Conservation (phyloP, 2,797 vertebrate species). For the Tangara arthus region DNA sequence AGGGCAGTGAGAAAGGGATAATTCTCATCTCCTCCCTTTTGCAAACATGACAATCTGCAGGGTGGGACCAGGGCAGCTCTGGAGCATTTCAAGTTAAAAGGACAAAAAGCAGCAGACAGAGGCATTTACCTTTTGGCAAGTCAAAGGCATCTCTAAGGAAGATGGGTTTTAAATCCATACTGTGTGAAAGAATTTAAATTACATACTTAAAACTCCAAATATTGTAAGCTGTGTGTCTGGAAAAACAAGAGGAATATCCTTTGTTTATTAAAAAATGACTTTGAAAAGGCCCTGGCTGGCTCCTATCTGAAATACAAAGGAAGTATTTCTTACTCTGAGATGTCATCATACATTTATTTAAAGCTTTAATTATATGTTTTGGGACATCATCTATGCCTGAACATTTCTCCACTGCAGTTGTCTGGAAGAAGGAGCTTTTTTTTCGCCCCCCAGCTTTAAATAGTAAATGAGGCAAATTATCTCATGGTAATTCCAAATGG, state of each 20-base stretch:
- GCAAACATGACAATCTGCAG: background rate
- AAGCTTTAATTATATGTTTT: slow-evolving; percentile 50
- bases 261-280: background rate
- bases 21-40: background rate
- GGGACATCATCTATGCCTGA: background rate
- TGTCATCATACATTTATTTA: slow-evolving; percentile 44
- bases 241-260: background rate
- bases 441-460: background rate
- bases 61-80: background rate
- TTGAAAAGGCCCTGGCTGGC: background rate
- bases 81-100: background rate
- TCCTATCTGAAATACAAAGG: background rate
- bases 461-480: slow-evolving; percentile 59
- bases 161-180: background rate
- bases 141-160: background rate
- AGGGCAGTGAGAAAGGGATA: background rate
- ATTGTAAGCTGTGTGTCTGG: background rate
- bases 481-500: background rate
- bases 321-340: background rate
- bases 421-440: background rate
- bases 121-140: slow-evolving; percentile 9
- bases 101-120: slow-evolving; percentile 19
- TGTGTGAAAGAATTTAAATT: slow-evolving; percentile 4
- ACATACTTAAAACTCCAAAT: background rate
- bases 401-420: slow-evolving; percentile 11